These are phyloP conservation scores for Dusona sp. DNA, from an alignment of 2,888 invertebrate genomes.

Conservation along the genomic window DNA sequence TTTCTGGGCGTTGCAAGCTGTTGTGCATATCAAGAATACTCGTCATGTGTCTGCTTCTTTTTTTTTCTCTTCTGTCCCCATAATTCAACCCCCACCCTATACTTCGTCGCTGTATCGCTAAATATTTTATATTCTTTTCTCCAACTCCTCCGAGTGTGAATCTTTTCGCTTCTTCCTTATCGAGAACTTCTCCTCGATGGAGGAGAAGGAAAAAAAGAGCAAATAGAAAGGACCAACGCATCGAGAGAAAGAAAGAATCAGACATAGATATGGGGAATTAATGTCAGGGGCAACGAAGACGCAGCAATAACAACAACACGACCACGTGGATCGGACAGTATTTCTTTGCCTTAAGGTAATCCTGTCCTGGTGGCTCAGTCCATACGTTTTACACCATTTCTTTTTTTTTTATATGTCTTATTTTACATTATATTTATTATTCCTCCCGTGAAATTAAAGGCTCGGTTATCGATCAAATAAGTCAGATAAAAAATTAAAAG, in stretches of 20 bases:
- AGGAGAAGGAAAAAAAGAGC: not conserved
- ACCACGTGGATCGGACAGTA: slow-evolving; percentile 77
- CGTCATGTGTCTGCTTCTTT: slow-evolving; percentile 12
- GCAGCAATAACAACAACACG: slow-evolving; percentile 78
- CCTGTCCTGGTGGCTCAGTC: not conserved
- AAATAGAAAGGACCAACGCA: slow-evolving; percentile 6
- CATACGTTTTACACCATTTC: not conserved
- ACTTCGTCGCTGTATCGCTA: not conserved
- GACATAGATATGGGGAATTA: slow-evolving; percentile 43
- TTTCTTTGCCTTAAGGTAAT: not conserved
- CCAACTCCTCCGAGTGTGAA: not conserved
- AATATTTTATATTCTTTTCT: not conserved
- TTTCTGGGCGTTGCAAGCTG: slow-evolving; percentile 13
- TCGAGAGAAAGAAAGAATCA: not conserved
- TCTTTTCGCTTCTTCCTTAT: not conserved
- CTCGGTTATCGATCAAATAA: too few species aligned
- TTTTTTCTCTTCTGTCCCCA: not conserved
- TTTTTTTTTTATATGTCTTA: too few species aligned
- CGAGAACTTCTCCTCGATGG: not conserved
- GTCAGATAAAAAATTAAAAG: too few species aligned
- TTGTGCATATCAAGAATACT: slow-evolving; percentile 18
- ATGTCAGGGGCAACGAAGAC: slow-evolving; percentile 73
- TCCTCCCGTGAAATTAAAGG: too few species aligned
- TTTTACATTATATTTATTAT: too few species aligned
- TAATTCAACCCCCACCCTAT: not conserved